A percentile compares a stretch with the other conserved stretches of the same genome.
phyloP scores from a whole-genome alignment of 2,797 vertebrate genomes.

The Epinephelus coioides region DNA sequence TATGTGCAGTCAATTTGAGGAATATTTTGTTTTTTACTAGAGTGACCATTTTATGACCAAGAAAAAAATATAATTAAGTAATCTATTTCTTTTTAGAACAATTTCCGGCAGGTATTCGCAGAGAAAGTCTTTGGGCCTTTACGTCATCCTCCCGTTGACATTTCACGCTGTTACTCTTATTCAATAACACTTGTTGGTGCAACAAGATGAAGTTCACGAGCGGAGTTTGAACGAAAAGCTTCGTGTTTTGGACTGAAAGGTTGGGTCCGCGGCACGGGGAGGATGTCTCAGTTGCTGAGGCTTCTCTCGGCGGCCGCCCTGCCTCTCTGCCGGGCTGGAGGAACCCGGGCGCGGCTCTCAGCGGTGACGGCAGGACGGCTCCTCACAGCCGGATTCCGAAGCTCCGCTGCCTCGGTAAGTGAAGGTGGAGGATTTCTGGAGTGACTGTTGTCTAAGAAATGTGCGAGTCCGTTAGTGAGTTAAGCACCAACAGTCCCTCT shows the following conservation, averaged over 20 bases:
- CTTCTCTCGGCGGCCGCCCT: constrained; percentile 74
- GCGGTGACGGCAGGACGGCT: constrained; percentile 36
- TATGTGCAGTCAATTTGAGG: no score
- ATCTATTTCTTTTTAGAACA: fast-evolving
- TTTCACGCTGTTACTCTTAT: constrained; percentile 52
- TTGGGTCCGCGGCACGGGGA: constrained; percentile 26
- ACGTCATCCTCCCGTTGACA: constrained; percentile 58
- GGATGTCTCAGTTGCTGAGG: constrained; percentile 79
- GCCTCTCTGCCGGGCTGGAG: constrained; percentile 62
- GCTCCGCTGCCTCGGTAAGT: constrained; percentile 51
- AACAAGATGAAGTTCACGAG: not conserved
- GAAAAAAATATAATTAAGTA: fast-evolving
- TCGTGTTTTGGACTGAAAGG: not conserved
- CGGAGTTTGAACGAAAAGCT: not conserved
- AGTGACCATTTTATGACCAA: no score
- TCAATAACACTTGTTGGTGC: constrained; percentile 42
- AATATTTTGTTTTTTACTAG: no score
- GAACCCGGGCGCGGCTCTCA: constrained; percentile 55
- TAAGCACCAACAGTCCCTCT: fast-evolving
- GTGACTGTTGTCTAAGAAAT: not conserved
- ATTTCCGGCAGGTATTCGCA: constrained; percentile 26
- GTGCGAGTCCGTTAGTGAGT: fast-evolving
- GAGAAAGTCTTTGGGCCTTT: constrained; percentile 3
- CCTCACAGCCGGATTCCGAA: constrained; percentile 23
- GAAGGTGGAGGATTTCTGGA: not conserved